A percentile compares a stretch with the other conserved stretches of the same genome.
Conservation (phyloP, 2,888 invertebrate species). For the Drosophila setosimentum region DNA sequence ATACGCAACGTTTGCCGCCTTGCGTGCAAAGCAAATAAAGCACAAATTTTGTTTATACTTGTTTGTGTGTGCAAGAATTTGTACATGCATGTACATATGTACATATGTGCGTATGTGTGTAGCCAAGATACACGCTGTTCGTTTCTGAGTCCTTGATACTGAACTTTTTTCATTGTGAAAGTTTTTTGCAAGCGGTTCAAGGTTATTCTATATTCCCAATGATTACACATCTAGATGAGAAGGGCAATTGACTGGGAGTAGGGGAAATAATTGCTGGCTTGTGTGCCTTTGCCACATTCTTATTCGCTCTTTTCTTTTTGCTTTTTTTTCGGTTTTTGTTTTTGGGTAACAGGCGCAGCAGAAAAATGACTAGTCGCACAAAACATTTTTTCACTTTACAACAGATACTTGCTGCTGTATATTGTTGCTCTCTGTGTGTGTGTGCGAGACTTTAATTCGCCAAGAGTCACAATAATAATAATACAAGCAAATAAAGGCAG, state of each 20-base stretch:
- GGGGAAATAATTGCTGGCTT: constrained; percentile 37
- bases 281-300: constrained; percentile 43
- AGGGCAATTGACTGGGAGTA: neutral
- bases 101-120: neutral
- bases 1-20: constrained; percentile 66
- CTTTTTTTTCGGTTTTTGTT: constrained; percentile 23
- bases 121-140: constrained; percentile 55
- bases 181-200: constrained; percentile 78
- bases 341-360: constrained; percentile 65
- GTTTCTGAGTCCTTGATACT: constrained; percentile 76
- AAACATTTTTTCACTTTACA: constrained; percentile 25
- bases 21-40: constrained; percentile 57
- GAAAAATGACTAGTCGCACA: constrained; percentile 34
- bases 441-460: constrained; percentile 43
- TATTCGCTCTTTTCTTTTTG: constrained; percentile 17
- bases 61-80: constrained; percentile 5
- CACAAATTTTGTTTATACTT: constrained; percentile 46
- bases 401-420: constrained; percentile 9
- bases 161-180: constrained; percentile 80
- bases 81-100: neutral
- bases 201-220: constrained; percentile 54
- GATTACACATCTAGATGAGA: neutral
- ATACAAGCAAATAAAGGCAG: constrained; percentile 39
- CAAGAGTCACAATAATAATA: constrained; percentile 51
- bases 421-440: constrained; percentile 10